Percentiles rank a stretch among this genome's conserved stretches.
Evolutionary conservation across 2,797 vertebrate species (phyloP).

Genomic region (Oreonectes daqikongensis): DNA sequence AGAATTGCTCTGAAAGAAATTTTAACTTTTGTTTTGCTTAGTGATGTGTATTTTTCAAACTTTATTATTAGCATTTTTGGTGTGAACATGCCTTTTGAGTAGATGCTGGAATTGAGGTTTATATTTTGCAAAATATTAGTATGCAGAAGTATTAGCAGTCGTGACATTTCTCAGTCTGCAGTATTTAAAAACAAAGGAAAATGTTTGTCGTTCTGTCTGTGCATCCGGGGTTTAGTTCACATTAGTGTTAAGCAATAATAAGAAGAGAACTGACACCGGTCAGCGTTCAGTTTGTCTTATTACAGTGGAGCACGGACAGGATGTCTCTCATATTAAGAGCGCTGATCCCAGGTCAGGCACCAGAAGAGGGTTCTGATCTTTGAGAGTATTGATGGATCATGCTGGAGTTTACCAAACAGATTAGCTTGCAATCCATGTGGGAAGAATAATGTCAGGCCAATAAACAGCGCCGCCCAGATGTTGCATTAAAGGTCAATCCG

Average conservation of each 20-base stretch:
- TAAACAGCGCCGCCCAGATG: slow-evolving; percentile 49
- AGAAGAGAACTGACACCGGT: slow-evolving; percentile 18
- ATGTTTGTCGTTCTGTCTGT: slow-evolving; percentile 4
- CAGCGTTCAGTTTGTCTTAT: slow-evolving; percentile 35
- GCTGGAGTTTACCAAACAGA: slow-evolving; percentile 46
- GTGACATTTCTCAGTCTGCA: slow-evolving; percentile 25
- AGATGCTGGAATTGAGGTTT: background rate
- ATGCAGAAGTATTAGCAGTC: background rate
- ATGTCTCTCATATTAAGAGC: slow-evolving; percentile 13
- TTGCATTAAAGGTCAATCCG: slow-evolving; percentile 52
- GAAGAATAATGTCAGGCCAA: slow-evolving; percentile 46
- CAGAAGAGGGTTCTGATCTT: slow-evolving; percentile 41
- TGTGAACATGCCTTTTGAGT: background rate
- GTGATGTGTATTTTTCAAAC: no score
- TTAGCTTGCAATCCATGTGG: slow-evolving; percentile 44
- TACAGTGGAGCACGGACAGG: slow-evolving; percentile 5
- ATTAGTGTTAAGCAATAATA: slow-evolving; percentile 37
- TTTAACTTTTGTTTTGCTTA: no score
- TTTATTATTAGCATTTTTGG: no score
- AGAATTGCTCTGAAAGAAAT: no score
- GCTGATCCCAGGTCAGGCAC: slow-evolving; percentile 38
- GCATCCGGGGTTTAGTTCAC: slow-evolving; percentile 10
- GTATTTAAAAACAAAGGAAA: slow-evolving; percentile 25
- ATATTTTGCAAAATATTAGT: background rate
- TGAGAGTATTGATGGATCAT: slow-evolving; percentile 39